Evolutionary conservation across 2,113 vertebrate genomes (phyloP), one percentile per base, ranked within the genome.

Genomic region (Sphaerodactylus townsendi): DNA sequence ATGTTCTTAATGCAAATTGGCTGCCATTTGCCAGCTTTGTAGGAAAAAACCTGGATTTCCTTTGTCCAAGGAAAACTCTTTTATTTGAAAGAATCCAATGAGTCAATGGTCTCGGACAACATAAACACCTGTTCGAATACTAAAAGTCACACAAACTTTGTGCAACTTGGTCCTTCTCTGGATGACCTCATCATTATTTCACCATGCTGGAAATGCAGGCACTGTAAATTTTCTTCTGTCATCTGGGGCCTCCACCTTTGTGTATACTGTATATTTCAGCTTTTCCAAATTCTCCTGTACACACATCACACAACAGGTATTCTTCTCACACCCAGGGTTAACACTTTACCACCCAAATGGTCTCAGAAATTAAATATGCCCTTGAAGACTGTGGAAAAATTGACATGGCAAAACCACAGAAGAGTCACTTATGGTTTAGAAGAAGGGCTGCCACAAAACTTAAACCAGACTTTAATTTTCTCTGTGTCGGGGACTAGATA

Each of bases 101-200:
- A 23, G 3, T 19, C 53, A 23, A 56, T 4, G 23, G 53, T 1
- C 53, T 56, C 19, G 19, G 19, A 56, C 21, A 56, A 56, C 3
- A 2, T 77, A 92, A 90, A 85, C 85, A 89, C 86, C 0, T 0
- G 28, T 72, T 86, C 75, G 81, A 87, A 83, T 85, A 91, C 85
- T 92, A 81, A 86, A 91, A 92, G 79, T 48, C 73, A 88, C 84
- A 90, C 1, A 87, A 65, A 71, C 73, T 87, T 72, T 86, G 88
- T 85, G 87, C 90, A 85, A 90, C 92, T 94, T 90, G 92, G 90
- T 86, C 87, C 79, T 88, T 88, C 81, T 91, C 87, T 79, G 87
- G 85, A 86, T 93, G 93, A 93, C 87, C 88, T 92, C 92, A 94
- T 88, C 87, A 1, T 56, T 88, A 90, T 92, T 90, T 93, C 89